Percentiles rank a stretch among this genome's conserved stretches.
Conservation (phyloP, 2,888 invertebrate genomes). For the Sepiola atlantica region DNA sequence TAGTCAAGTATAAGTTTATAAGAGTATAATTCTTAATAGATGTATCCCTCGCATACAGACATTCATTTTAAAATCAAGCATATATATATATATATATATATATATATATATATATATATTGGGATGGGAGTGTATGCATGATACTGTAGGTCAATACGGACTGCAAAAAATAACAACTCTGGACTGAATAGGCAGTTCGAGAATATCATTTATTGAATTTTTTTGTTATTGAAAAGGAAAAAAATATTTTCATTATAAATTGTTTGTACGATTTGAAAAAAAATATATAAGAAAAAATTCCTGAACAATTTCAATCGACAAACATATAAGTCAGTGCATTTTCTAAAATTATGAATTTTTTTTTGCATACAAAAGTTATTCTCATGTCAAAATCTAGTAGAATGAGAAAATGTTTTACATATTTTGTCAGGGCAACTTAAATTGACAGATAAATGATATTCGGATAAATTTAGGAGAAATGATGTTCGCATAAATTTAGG, state of each 20-base stretch:
- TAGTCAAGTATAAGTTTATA: background rate
- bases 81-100: background rate
- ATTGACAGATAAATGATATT: too few relatives aligned
- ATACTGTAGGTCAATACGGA: background rate
- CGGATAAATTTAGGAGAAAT: background rate
- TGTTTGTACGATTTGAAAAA: background rate
- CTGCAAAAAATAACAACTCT: background rate
- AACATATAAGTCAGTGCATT: conserved; percentile 24
- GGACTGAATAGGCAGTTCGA: background rate
- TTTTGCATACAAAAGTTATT: background rate
- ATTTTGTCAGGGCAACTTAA: too few relatives aligned
- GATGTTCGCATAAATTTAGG: background rate
- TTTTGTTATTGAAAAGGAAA: background rate
- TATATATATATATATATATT: background rate
- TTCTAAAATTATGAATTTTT: background rate
- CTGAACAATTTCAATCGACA: background rate
- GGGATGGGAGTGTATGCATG: background rate
- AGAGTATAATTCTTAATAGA: background rate
- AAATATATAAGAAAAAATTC: background rate
- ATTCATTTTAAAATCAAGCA: background rate
- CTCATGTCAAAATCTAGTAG: too few relatives aligned
- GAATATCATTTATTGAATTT: background rate
- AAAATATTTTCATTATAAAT: background rate
- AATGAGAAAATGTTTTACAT: background rate
- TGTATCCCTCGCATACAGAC: background rate